Evolutionary conservation across 1,140 invertebrate species (phyloP).

Genomic region (Caligus rogercresseyi): DNA sequence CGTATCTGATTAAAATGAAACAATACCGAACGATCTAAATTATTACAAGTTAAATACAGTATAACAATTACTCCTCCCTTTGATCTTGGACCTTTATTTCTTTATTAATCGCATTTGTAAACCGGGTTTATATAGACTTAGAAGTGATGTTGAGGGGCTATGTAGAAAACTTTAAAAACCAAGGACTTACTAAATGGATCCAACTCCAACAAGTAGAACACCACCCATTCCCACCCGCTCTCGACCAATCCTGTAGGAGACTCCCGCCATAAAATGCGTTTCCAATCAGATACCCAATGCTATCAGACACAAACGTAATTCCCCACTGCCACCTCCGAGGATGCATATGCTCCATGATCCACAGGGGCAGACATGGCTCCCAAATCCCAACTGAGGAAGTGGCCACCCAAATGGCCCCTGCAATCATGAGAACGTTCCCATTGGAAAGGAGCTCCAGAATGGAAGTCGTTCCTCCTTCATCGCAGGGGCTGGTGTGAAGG

Average conservation of each 20-base stretch:
- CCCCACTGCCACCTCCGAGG: constrained; percentile 58
- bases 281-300: constrained; percentile 56
- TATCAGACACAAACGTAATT: constrained; percentile 62
- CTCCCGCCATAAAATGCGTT: constrained; percentile 52
- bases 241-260: constrained; percentile 43
- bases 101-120: too few relatives aligned
- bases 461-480: constrained; percentile 29
- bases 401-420: constrained; percentile 49
- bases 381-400: constrained; percentile 58
- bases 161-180: too few relatives aligned
- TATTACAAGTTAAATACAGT: too few relatives aligned
- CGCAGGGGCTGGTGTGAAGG: constrained; percentile 11
- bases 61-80: too few relatives aligned
- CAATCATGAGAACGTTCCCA: constrained; percentile 35
- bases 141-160: too few relatives aligned
- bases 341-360: constrained; percentile 50
- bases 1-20: too few relatives aligned
- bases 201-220: constrained; percentile 42
- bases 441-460: constrained; percentile 39
- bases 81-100: too few relatives aligned
- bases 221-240: constrained; percentile 42
- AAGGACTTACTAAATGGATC: constrained; percentile 41
- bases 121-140: too few relatives aligned
- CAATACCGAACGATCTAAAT: too few relatives aligned
- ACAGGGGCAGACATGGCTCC: constrained; percentile 61